Percentiles rank a stretch among this genome's conserved stretches.
Evolutionary conservation across 2,797 vertebrate species (phyloP).

Genomic region (Hypotaenidia okinawae): DNA sequence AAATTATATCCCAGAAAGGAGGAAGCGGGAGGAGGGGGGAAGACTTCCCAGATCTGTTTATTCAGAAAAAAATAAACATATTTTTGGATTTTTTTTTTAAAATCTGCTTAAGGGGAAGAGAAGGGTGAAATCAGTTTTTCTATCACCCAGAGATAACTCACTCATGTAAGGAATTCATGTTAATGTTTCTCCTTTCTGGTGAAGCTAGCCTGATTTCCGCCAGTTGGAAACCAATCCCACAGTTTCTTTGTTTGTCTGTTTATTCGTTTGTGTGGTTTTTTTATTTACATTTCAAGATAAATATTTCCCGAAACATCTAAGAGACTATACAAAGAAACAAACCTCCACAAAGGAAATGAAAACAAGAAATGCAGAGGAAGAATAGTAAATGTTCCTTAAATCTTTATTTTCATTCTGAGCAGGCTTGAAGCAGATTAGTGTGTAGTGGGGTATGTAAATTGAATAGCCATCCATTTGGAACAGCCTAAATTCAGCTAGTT

Average conservation of each 20-base stretch:
- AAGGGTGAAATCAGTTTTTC: background rate
- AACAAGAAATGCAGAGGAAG: background rate
- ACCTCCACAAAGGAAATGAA: background rate
- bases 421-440: background rate
- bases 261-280: background rate
- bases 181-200: background rate
- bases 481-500: background rate
- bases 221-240: background rate
- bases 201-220: background rate
- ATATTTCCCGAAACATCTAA: background rate
- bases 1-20: background rate
- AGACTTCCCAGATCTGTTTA: background rate
- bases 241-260: background rate
- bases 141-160: background rate
- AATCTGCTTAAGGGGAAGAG: background rate
- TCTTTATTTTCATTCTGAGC: background rate
- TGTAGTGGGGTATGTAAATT: background rate
- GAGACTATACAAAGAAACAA: background rate
- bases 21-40: background rate
- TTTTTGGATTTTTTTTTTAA: background rate
- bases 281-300: background rate
- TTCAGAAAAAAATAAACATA: background rate
- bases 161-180: background rate
- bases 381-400: background rate
- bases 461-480: background rate